Conservation (phyloP, 2,888 invertebrate genomes). For the Copidosoma aretas region DNA sequence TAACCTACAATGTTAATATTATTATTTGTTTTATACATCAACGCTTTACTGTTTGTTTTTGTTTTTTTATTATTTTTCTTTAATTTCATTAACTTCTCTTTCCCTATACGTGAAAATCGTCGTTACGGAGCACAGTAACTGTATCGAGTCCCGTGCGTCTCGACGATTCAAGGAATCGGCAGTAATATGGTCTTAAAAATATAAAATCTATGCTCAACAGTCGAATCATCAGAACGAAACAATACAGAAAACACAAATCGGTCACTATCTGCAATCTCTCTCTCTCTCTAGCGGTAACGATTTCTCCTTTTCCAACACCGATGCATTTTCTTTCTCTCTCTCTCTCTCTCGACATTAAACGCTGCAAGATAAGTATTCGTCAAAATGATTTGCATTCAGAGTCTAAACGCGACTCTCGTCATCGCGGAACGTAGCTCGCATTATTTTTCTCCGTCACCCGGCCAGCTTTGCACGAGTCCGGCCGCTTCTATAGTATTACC, state of each 20-base stretch:
- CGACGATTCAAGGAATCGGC: conserved; percentile 27
- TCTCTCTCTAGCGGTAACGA: conserved; percentile 27
- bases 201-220: conserved; percentile 3
- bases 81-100: conserved; percentile 12
- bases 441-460: too few relatives aligned
- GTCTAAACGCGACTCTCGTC: too few relatives aligned
- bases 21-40: conserved; percentile 30
- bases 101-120: conserved; percentile 5
- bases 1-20: conserved; percentile 8
- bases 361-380: too few relatives aligned
- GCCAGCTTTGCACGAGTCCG: too few relatives aligned
- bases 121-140: conserved; percentile 7
- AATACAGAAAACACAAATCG: conserved; percentile 4
- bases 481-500: too few relatives aligned
- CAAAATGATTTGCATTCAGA: too few relatives aligned
- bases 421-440: too few relatives aligned
- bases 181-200: conserved; percentile 21
- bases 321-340: not conserved
- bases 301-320: not conserved
- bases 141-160: conserved; percentile 23
- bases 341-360: too few relatives aligned
- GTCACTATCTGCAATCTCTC: conserved; percentile 15
- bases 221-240: too few relatives aligned
- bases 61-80: conserved; percentile 21
- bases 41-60: conserved; percentile 13